Percentiles rank a stretch among this genome's conserved stretches.
Evolutionary conservation across 2,113 vertebrate species (phyloP).

Genomic region (Cariama cristata): DNA sequence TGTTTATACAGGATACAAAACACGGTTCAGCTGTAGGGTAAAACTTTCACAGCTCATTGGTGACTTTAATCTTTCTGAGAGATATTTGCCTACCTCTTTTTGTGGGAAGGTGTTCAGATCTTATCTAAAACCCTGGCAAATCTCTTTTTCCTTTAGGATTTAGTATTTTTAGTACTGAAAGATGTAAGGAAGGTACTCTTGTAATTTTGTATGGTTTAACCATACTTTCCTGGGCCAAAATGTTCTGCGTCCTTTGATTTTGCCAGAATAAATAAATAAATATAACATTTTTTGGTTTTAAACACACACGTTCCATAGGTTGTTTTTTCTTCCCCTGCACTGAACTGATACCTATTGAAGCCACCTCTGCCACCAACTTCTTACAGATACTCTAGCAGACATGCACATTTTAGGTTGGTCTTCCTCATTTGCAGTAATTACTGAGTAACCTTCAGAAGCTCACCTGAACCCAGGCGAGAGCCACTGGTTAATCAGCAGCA

Average conservation of each 20-base stretch:
- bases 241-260: background rate
- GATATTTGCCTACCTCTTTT: background rate
- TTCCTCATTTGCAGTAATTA: background rate
- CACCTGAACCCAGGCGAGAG: background rate
- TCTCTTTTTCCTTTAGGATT: background rate
- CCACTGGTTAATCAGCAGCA: background rate
- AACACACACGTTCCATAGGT: background rate
- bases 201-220: conserved; percentile 6
- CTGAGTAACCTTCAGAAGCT: background rate
- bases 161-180: background rate
- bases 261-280: background rate
- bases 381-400: background rate
- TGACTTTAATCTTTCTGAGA: background rate
- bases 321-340: background rate
- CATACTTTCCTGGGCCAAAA: background rate
- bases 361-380: background rate
- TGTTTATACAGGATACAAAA: background rate
- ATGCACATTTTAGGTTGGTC: background rate
- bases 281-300: background rate
- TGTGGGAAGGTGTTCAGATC: background rate
- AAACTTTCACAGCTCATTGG: background rate
- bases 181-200: background rate
- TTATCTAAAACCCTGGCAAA: background rate
- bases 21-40: background rate
- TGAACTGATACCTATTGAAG: background rate